Conservation (phyloP, 2,888 invertebrate species). For the Drosophila affinis region DNA sequence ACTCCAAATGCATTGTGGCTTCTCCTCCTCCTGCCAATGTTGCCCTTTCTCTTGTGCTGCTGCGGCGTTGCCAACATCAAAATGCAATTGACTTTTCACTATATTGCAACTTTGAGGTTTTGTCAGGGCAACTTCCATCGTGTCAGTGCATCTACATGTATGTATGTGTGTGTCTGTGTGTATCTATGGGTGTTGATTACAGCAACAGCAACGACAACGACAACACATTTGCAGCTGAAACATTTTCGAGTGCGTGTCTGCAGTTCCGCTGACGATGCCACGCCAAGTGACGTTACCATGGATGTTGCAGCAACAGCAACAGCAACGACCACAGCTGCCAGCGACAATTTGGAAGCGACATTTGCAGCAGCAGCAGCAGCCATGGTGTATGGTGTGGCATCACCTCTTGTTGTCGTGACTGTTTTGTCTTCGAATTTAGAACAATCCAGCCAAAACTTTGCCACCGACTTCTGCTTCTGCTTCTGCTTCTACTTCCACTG, state of each 20-base stretch:
- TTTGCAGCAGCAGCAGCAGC: slow-evolving; percentile 45
- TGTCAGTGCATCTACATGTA: background rate
- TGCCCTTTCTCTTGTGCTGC: slow-evolving; percentile 20
- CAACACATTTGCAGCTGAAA: slow-evolving; percentile 44
- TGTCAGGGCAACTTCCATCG: slow-evolving; percentile 40
- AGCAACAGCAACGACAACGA: slow-evolving; percentile 35
- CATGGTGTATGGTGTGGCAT: slow-evolving; percentile 44
- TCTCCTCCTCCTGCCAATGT: slow-evolving; percentile 31
- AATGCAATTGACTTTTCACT: slow-evolving; percentile 76
- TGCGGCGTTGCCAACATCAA: slow-evolving; percentile 62
- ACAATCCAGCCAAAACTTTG: slow-evolving; percentile 62
- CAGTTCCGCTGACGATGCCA: slow-evolving; percentile 56
- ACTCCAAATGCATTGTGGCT: slow-evolving; percentile 59
- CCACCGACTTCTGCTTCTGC: slow-evolving; percentile 59
- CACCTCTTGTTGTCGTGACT: slow-evolving; percentile 43
- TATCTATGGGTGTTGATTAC: slow-evolving; percentile 45
- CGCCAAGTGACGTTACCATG: background rate
- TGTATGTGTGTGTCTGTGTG: background rate
- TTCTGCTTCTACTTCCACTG: slow-evolving; percentile 2
- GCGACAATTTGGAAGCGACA: background rate
- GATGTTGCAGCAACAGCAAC: slow-evolving; percentile 16
- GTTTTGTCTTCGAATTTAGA: slow-evolving; percentile 59
- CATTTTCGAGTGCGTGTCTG: slow-evolving; percentile 51
- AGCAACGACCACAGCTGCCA: slow-evolving; percentile 17
- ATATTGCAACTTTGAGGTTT: slow-evolving; percentile 70